Evolutionary conservation across 1,140 invertebrate genomes (phyloP), one percentile per base, ranked within the genome.

Genomic region (Bombyx mandarina): DNA sequence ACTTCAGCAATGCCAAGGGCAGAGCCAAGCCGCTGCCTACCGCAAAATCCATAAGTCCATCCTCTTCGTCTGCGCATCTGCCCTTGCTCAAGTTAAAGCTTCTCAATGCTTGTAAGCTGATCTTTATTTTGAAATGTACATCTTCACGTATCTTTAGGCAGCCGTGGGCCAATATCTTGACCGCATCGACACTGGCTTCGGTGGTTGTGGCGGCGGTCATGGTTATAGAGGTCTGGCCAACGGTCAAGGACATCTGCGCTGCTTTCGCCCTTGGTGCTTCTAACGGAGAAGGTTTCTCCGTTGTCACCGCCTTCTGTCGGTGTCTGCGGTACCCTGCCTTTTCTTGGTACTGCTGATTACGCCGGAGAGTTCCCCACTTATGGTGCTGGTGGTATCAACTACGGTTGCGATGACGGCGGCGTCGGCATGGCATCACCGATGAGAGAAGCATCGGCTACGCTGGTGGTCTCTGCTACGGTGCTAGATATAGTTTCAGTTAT

Each of bases 341-440:
- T 60, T 10, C 26, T 60, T n/a, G 65, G 64, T 51, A 49, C 57
- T 18, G 48, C 45, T 10, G 56, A 6, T 45, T 3, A 65, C 43
- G 66, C 66, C 52, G 66, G 65, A 1, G 65, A 69, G 26, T 61
- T 52, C 6, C 64, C 64, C 43, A 69, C 69, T 2, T 59, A 60
- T 43, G 69, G 69, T 10, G 51, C 54, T 44, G 12, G 12, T 18
- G 12, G 12, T 18, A 18, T 18, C 12, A 18, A 18, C 12, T 18
- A 18, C 12, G 12, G 54, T 55, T 10, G 54, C 44, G 10, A 55
- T 55, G 12, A 46, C 54, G 9, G 54, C 54, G 45, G 54, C 45
- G 45, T 18, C 12, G 54, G 9, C 54, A 35, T 8, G 22, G 22
- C 22, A 9, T 18, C 22, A 8, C n/a, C 42, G 50, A 45, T 44